Conservation (phyloP, 92 coral and sea anemone genomes). For the Isaurus tuberculatus region DNA sequence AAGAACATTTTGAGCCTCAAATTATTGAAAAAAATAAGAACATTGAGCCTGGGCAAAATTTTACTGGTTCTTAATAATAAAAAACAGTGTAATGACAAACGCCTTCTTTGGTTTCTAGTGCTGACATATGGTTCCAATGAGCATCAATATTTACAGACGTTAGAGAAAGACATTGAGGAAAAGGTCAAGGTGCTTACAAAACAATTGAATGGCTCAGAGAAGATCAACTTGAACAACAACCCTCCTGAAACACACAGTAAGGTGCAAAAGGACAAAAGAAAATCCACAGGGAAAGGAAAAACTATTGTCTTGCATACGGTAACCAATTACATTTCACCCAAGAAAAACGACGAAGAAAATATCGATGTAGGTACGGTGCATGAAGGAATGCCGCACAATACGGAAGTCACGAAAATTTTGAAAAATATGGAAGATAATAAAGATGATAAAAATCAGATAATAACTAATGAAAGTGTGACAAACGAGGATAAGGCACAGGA, state of each 20-base stretch:
- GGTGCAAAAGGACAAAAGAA: background rate
- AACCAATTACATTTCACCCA: background rate
- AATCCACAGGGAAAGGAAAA: background rate
- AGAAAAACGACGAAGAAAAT: background rate
- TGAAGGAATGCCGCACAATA: background rate
- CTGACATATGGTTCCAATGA: slow-evolving; percentile 29
- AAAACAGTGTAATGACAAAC: background rate
- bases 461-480: slow-evolving; percentile 39
- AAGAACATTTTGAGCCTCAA: too few species aligned
- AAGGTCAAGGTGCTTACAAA: slow-evolving; percentile 67
- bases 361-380: slow-evolving; percentile 15
- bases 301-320: slow-evolving; percentile 46
- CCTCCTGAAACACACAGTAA: background rate
- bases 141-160: slow-evolving; percentile 50
- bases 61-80: too few species aligned
- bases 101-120: slow-evolving; percentile 41
- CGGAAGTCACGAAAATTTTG: slow-evolving; percentile 31
- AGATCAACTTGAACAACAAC: background rate
- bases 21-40: too few species aligned
- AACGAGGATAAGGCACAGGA: slow-evolving; percentile 13
- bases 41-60: too few species aligned
- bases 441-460: slow-evolving; percentile 17
- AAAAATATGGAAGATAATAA: slow-evolving; percentile 29
- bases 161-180: slow-evolving; percentile 79
- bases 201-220: background rate